phyloP scores from a whole-genome alignment of 2,797 vertebrate species.

The Betta splendens region DNA sequence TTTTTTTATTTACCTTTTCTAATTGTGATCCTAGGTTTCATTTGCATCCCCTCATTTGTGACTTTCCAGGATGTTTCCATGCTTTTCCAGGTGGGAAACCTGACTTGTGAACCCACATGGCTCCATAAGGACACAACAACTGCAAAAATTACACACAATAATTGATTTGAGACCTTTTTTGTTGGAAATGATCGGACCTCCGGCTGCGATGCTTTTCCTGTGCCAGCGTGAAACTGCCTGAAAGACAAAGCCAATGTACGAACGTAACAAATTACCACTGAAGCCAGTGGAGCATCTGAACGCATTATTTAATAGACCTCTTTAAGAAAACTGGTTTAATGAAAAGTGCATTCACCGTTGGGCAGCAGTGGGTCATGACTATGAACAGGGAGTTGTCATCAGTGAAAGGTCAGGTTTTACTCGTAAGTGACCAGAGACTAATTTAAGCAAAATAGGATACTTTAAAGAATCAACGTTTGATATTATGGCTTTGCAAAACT shows the following conservation, averaged over 20 bases:
- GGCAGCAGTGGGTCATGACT: no score
- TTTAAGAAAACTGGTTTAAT: neutral
- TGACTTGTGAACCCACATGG: neutral
- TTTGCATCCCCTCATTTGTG: neutral
- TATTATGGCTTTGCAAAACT: neutral
- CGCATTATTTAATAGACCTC: neutral
- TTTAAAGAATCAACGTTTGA: no score
- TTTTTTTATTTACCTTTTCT: no score
- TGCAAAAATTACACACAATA: conserved; percentile 1
- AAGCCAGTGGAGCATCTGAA: neutral
- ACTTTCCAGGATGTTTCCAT: neutral
- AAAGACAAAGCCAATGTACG: neutral
- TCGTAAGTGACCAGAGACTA: no score
- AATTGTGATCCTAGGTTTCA: no score
- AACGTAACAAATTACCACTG: neutral
- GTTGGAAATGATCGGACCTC: neutral
- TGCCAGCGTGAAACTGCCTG: neutral
- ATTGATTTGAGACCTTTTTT: neutral
- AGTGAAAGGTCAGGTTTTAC: no score
- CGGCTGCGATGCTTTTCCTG: neutral
- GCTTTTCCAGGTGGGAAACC: neutral
- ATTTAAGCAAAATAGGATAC: no score
- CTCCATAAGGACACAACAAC: neutral
- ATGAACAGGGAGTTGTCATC: no score
- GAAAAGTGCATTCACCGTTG: neutral